A percentile compares a stretch with the other conserved stretches of the same genome.
Conservation (phyloP, 1,140 invertebrate genomes). For the Drosophila asahinai region DNA sequence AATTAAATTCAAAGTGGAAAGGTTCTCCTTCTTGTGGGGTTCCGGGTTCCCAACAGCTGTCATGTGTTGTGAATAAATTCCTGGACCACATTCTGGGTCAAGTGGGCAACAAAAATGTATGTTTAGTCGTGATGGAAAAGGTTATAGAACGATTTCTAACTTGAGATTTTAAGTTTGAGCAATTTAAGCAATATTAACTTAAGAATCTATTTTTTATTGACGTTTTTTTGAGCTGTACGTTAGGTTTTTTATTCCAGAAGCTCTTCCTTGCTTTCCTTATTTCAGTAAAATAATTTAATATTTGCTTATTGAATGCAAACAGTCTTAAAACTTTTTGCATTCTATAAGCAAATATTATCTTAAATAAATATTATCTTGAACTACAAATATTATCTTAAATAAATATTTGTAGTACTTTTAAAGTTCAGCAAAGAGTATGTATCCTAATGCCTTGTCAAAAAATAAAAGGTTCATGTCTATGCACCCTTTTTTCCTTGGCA, state of each 20-base stretch:
- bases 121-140: background rate
- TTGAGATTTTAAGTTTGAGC: background rate
- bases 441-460: background rate
- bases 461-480: too few relatives aligned
- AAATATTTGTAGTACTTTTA: background rate
- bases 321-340: too few relatives aligned
- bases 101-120: background rate
- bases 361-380: too few relatives aligned
- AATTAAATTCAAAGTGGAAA: background rate
- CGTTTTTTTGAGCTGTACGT: background rate
- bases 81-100: slow-evolving; percentile 1
- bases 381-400: background rate
- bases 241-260: too few relatives aligned
- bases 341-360: too few relatives aligned
- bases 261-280: too few relatives aligned
- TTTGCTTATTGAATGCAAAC: too few relatives aligned
- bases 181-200: too few relatives aligned
- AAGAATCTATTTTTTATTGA: too few relatives aligned
- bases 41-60: background rate
- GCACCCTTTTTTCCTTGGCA: background rate
- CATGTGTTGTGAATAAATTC: background rate
- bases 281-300: too few relatives aligned
- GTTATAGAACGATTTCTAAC: too few relatives aligned
- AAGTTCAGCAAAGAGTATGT: background rate
- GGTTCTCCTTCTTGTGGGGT: background rate